These are phyloP conservation scores for Synanthedon andrenaeformis DNA, from an alignment of 2,888 invertebrate genomes.

Conservation along the genomic window DNA sequence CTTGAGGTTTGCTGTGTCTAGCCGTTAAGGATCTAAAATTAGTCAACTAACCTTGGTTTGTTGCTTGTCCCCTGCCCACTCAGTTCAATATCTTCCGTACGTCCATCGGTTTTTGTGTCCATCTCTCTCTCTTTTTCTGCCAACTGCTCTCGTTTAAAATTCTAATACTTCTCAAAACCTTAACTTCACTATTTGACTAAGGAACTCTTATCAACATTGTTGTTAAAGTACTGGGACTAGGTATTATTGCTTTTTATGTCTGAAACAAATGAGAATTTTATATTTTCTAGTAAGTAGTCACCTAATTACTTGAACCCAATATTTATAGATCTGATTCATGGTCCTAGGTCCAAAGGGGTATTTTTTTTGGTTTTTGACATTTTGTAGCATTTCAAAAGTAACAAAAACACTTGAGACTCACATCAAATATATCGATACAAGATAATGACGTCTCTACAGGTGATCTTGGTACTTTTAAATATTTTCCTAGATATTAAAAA, in stretches of 20 bases:
- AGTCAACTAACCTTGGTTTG: conserved; percentile 24
- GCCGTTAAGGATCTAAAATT: too few relatives aligned
- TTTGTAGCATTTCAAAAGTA: too few relatives aligned
- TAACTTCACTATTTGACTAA: conserved; percentile 17
- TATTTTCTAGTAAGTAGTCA: too few relatives aligned
- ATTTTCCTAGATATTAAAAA: too few relatives aligned
- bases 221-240: conserved; percentile 41
- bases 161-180: conserved; percentile 13
- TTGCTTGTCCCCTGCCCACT: conserved; percentile 51
- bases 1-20: too few relatives aligned
- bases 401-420: too few relatives aligned
- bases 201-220: conserved; percentile 56
- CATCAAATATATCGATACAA: too few relatives aligned
- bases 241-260: conserved; percentile 30
- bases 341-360: too few relatives aligned
- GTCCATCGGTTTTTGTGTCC: conserved; percentile 50
- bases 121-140: conserved; percentile 24
- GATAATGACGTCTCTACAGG: background rate
- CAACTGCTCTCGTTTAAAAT: conserved; percentile 12
- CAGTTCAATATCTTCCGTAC: conserved; percentile 54
- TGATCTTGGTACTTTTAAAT: too few relatives aligned
- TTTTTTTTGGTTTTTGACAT: too few relatives aligned
- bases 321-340: too few relatives aligned
- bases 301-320: too few relatives aligned
- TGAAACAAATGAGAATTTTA: conserved; percentile 37